Percentiles rank a stretch among this genome's conserved stretches.
Conservation (phyloP, 2,113 vertebrate genomes). For the Oreochromis spilurus region DNA sequence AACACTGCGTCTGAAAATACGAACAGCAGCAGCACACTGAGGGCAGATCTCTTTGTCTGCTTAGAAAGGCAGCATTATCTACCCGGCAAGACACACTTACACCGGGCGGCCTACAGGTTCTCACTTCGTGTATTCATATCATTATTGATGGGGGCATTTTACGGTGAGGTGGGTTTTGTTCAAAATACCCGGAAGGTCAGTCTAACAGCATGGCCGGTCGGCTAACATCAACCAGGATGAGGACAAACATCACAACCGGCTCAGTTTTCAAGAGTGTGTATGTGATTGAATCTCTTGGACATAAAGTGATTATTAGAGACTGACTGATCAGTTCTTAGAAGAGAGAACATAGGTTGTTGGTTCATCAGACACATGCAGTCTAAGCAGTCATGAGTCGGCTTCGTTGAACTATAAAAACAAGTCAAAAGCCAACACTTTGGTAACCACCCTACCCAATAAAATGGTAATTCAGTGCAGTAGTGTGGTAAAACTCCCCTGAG, state of each 20-base stretch:
- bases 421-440: not conserved
- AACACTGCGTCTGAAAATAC: constrained; percentile 1
- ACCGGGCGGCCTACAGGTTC: not conserved
- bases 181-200: not conserved
- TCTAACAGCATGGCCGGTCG: not conserved
- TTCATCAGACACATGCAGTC: not conserved
- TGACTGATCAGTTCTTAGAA: rapidly evolving
- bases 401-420: not conserved
- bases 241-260: not conserved
- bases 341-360: not conserved
- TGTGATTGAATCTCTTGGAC: not conserved
- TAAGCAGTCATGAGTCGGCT: not conserved
- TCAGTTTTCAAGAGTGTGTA: not conserved
- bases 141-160: not conserved
- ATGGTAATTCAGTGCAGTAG: not conserved
- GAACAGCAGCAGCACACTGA: not conserved
- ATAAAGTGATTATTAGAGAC: not conserved
- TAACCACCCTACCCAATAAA: not conserved
- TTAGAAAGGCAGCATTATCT: constrained; percentile 3
- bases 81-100: not conserved
- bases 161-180: not conserved
- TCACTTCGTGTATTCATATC: not conserved
- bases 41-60: constrained; percentile 20
- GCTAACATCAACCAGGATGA: not conserved
- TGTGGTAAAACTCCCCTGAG: not conserved